Conservation (phyloP, 1,140 invertebrate genomes). For the Eubasilissa regina region DNA sequence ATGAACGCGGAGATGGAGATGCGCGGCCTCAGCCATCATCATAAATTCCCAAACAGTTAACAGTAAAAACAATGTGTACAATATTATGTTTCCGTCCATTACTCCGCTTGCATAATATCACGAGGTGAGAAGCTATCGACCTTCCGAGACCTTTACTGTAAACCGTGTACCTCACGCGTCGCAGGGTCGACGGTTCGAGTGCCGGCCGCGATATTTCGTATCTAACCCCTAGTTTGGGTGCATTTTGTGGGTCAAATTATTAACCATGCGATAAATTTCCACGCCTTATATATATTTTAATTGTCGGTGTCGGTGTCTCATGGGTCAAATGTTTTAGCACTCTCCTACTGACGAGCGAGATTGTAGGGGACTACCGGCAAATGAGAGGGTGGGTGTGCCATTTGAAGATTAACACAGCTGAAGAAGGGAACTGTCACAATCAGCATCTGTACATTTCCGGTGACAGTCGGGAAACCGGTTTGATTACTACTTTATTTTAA, state of each 20-base stretch:
- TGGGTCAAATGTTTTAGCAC: conserved; percentile 20
- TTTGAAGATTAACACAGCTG: background rate
- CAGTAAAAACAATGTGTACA: conserved; percentile 23
- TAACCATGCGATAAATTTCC: too few relatives aligned
- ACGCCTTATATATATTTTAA: too few relatives aligned
- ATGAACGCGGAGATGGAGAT: background rate
- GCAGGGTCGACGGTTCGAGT: too few relatives aligned
- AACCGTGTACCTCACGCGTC: background rate
- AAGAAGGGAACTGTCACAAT: background rate
- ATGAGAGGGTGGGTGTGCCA: background rate
- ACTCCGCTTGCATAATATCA: conserved; percentile 13
- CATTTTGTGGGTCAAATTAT: too few relatives aligned
- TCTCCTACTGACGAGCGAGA: background rate
- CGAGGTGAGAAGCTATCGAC: conserved; percentile 28
- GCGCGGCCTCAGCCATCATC: background rate
- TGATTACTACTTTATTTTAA: background rate
- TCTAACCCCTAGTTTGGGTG: too few relatives aligned
- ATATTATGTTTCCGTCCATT: conserved; percentile 14
- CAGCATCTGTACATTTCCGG: background rate
- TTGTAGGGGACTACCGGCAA: background rate
- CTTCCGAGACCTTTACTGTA: conserved; percentile 3
- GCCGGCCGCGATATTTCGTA: too few relatives aligned
- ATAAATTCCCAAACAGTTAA: conserved; percentile 8
- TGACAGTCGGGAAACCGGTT: conserved; percentile 7
- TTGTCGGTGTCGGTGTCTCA: conserved; percentile 7